Percentiles rank a stretch among this genome's conserved stretches.
These are phyloP conservation scores for Liasis olivaceus DNA, from an alignment of 2,797 vertebrate species.

Conservation along the genomic window DNA sequence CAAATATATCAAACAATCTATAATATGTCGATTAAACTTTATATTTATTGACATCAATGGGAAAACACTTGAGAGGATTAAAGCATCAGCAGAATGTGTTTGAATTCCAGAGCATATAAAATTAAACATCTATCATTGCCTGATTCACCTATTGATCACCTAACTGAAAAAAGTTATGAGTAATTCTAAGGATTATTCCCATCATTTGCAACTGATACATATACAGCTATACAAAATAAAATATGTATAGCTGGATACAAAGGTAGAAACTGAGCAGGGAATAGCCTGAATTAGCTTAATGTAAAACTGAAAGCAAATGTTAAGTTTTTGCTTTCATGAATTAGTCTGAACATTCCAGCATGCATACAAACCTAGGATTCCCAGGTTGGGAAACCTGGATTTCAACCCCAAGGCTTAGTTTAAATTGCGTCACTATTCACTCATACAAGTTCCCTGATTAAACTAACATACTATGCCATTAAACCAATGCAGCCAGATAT, in stretches of 20 bases:
- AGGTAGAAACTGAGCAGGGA: background rate
- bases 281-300: background rate
- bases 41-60: background rate
- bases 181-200: background rate
- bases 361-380: too few species aligned
- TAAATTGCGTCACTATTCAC: too few species aligned
- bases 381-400: too few species aligned
- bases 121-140: background rate
- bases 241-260: background rate
- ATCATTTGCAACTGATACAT: background rate
- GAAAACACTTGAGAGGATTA: conserved; percentile 4
- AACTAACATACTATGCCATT: background rate
- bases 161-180: background rate
- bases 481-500: background rate
- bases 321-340: background rate
- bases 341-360: background rate
- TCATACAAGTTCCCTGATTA: background rate
- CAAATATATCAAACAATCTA: background rate
- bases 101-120: background rate
- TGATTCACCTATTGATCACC: background rate
- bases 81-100: background rate
- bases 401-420: too few species aligned
- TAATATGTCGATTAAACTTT: background rate
- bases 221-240: background rate
- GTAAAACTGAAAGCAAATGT: background rate